A percentile compares a stretch with the other conserved stretches of the same genome.
phyloP scores from a whole-genome alignment of 2,888 invertebrate genomes.

The Tyria jacobaeae region DNA sequence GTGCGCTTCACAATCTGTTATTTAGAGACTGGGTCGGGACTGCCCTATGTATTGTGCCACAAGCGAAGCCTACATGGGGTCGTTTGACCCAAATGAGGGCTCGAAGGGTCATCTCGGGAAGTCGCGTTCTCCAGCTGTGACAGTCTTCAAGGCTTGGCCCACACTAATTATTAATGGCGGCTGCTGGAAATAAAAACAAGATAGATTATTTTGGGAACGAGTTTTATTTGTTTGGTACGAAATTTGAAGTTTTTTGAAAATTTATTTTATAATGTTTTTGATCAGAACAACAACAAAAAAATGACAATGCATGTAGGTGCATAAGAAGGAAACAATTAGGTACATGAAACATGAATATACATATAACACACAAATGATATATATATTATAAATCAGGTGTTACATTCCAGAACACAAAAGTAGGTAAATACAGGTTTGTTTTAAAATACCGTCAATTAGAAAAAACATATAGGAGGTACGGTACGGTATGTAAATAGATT shows the following conservation, averaged over 20 bases:
- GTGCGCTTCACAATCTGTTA: conserved; percentile 60
- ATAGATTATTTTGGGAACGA: conserved; percentile 4
- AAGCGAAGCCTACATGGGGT: conserved; percentile 20
- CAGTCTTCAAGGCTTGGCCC: conserved; percentile 73
- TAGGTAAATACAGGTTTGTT: neutral
- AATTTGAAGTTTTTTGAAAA: conserved; percentile 1
- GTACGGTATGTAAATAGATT: too few species aligned
- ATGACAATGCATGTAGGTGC: conserved; percentile 12
- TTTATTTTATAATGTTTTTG: neutral
- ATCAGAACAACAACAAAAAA: neutral
- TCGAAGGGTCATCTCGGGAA: conserved; percentile 34
- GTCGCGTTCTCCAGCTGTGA: conserved; percentile 54
- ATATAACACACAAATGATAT: conserved; percentile 2
- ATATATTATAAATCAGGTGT: neutral
- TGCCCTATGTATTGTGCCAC: conserved; percentile 35
- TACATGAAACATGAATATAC: conserved; percentile 11
- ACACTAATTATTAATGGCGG: conserved; percentile 80
- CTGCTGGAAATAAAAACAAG: conserved; percentile 63
- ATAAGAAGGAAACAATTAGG: neutral
- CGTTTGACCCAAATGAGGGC: conserved; percentile 23
- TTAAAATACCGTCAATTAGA: neutral
- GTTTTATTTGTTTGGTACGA: neutral
- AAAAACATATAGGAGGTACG: neutral
- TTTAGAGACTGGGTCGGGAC: conserved; percentile 53
- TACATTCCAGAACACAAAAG: neutral